Percentiles rank a stretch among this genome's conserved stretches.
Evolutionary conservation across 2,888 invertebrate genomes (phyloP).

Genomic region (Acrobeloides nanus): DNA sequence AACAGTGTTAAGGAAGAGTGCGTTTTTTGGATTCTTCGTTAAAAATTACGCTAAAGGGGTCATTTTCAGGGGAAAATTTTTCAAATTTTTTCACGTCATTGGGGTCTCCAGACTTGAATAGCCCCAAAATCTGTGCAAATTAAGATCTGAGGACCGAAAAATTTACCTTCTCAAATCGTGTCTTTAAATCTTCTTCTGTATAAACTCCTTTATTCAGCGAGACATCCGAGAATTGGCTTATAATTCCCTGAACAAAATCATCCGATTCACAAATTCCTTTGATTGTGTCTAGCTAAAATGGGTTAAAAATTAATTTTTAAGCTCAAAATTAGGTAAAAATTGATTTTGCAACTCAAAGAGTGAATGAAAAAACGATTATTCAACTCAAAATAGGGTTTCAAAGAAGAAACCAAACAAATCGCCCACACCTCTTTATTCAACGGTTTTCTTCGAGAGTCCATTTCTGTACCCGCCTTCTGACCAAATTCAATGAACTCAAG

Average conservation of each 20-base stretch:
- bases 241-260: slow-evolving; percentile 68
- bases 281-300: slow-evolving; percentile 66
- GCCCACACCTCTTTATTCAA: slow-evolving; percentile 40
- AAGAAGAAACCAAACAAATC: neutral
- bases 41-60: too few species aligned
- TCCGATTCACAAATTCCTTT: slow-evolving; percentile 65
- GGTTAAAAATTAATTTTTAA: neutral
- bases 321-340: slow-evolving; percentile 26
- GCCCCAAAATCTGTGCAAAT: too few species aligned
- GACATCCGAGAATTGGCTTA: slow-evolving; percentile 71
- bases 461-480: slow-evolving; percentile 55
- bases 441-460: slow-evolving; percentile 48
- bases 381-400: neutral
- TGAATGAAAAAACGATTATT: neutral
- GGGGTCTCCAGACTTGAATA: too few species aligned
- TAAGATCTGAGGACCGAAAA: too few species aligned
- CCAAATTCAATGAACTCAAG: slow-evolving; percentile 64
- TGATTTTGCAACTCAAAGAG: neutral
- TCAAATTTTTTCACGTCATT: too few species aligned
- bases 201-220: slow-evolving; percentile 74
- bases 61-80: too few species aligned
- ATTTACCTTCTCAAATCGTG: slow-evolving; percentile 67
- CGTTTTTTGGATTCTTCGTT: too few species aligned
- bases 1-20: too few species aligned
- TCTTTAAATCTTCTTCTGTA: slow-evolving; percentile 76